phyloP scores from a whole-genome alignment of 2,797 vertebrate species.

The Fundulus diaphanus region DNA sequence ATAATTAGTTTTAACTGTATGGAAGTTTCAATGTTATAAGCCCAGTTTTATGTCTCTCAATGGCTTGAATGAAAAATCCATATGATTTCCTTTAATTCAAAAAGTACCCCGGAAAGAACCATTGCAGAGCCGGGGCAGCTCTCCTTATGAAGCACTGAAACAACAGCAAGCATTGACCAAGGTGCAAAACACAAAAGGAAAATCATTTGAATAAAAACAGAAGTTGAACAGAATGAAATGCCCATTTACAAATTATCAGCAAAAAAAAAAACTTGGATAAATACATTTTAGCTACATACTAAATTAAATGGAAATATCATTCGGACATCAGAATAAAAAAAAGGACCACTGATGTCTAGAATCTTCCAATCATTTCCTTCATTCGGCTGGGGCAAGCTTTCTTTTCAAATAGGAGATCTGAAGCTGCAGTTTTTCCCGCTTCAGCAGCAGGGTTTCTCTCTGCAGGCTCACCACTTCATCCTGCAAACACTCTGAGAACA shows the following conservation, averaged over 20 bases:
- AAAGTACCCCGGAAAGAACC: neutral
- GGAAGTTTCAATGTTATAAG: neutral
- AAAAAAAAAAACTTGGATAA: neutral
- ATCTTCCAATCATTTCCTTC: neutral
- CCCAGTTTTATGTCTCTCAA: neutral
- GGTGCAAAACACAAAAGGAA: neutral
- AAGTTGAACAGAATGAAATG: neutral
- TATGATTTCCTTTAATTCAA: neutral
- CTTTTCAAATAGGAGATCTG: conserved; percentile 56
- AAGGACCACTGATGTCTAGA: too few species aligned
- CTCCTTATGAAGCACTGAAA: neutral
- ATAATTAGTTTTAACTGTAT: neutral
- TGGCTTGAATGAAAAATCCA: neutral
- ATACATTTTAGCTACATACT: neutral
- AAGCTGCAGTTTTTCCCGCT: conserved; percentile 61
- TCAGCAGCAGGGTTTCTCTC: conserved; percentile 61
- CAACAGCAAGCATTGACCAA: neutral
- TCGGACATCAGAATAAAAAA: neutral
- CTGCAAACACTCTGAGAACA: conserved; percentile 31
- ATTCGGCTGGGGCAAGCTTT: conserved; percentile 3
- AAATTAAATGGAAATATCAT: neutral
- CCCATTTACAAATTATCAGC: neutral
- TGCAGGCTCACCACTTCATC: conserved; percentile 55
- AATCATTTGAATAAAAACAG: neutral
- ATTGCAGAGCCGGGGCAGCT: neutral